A percentile compares a stretch with the other conserved stretches of the same genome.
Evolutionary conservation across 2,888 invertebrate genomes (phyloP).

Genomic region (Brachylomia viminalis): DNA sequence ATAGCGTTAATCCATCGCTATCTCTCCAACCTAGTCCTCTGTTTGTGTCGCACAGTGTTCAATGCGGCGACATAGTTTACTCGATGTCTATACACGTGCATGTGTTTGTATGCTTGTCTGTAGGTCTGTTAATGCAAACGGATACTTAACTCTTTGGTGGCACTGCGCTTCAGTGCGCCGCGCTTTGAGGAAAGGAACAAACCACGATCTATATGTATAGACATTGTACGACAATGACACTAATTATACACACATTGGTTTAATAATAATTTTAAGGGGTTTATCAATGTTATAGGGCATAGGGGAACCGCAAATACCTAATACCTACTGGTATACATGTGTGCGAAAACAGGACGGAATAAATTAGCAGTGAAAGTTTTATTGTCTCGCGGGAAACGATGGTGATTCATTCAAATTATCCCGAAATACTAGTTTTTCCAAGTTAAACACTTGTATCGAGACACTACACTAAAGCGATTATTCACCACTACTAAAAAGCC

Average conservation of each 20-base stretch:
- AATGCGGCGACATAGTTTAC: constrained; percentile 65
- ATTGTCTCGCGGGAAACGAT: constrained; percentile 18
- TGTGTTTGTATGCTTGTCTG: constrained; percentile 56
- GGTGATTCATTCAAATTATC: constrained; percentile 33
- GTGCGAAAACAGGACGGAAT: constrained; percentile 27
- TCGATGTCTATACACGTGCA: constrained; percentile 44
- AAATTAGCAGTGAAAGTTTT: constrained; percentile 43
- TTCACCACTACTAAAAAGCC: background rate
- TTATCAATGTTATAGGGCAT: constrained; percentile 5
- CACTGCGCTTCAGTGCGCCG: constrained; percentile 64
- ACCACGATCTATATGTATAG: constrained; percentile 46
- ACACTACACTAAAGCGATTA: constrained; percentile 4
- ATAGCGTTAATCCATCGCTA: constrained; percentile 38
- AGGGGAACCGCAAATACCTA: constrained; percentile 2
- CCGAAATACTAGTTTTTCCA: constrained; percentile 10
- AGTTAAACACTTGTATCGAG: background rate
- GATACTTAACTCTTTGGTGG: constrained; percentile 73
- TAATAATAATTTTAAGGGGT: constrained; percentile 17
- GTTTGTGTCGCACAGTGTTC: constrained; percentile 53
- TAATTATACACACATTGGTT: constrained; percentile 4
- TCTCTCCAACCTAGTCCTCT: constrained; percentile 45
- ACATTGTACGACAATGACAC: constrained; percentile 2
- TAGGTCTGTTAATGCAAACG: constrained; percentile 72
- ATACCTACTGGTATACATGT: background rate
- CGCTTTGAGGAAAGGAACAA: constrained; percentile 69